A percentile compares a stretch with the other conserved stretches of the same genome.
Evolutionary conservation across 2,113 vertebrate species (phyloP).

Genomic region (Semnopithecus entellus): DNA sequence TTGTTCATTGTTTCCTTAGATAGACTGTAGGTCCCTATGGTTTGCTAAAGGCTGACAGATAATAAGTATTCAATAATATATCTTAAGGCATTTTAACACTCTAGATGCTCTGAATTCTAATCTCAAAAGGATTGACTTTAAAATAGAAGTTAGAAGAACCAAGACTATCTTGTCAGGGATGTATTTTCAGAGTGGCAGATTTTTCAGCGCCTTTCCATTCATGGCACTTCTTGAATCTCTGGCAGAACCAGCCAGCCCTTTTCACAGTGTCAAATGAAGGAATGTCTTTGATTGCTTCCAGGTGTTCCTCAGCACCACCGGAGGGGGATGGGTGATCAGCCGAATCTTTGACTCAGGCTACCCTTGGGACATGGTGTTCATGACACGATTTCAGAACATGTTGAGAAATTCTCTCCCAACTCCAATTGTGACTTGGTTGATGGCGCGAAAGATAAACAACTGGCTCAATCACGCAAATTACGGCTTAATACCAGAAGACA

Average conservation of each 20-base stretch:
- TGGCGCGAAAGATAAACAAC: constrained; percentile 81
- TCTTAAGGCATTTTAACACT: background rate
- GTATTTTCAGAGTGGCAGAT: background rate
- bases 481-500: constrained; percentile 86
- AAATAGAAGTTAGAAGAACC: background rate
- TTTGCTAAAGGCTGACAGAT: background rate
- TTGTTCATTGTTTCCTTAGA: background rate
- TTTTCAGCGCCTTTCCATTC: background rate
- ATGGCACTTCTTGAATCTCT: background rate
- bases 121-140: background rate
- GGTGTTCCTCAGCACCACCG: constrained; percentile 90
- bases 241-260: background rate
- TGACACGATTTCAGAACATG: constrained; percentile 79
- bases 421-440: constrained; percentile 73
- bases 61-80: background rate
- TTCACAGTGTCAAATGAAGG: background rate
- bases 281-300: constrained; percentile 67
- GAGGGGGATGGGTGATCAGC: constrained; percentile 88
- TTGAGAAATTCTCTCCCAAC: constrained; percentile 82
- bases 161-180: background rate
- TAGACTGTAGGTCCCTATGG: background rate
- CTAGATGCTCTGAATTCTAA: background rate
- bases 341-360: constrained; percentile 84
- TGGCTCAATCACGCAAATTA: constrained; percentile 89
- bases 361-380: constrained; percentile 87